These are phyloP conservation scores for Halichoerus grypus DNA, from an alignment of 2,113 vertebrate species.

Conservation along the genomic window DNA sequence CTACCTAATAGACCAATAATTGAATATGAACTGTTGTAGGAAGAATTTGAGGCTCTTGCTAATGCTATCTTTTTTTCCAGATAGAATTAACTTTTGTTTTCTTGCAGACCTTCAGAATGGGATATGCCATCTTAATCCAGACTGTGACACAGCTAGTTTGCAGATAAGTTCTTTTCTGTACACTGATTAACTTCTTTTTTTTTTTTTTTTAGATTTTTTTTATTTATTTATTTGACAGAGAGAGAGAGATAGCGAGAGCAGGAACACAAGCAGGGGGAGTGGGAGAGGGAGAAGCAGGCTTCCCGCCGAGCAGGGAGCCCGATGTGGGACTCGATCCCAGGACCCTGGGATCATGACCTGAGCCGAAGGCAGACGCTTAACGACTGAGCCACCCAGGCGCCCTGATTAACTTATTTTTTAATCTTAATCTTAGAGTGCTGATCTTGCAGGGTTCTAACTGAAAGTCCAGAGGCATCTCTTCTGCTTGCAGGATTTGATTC, in stretches of 20 bases:
- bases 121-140: neutral
- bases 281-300: too few relatives aligned
- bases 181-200: neutral
- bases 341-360: too few relatives aligned
- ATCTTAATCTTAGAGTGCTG: neutral
- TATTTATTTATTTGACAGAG: too few relatives aligned
- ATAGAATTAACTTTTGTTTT: neutral
- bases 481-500: neutral
- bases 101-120: neutral
- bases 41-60: neutral
- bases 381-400: too few relatives aligned
- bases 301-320: too few relatives aligned
- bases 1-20: neutral
- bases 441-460: neutral
- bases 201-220: too few relatives aligned
- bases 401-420: neutral
- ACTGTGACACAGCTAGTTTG: neutral
- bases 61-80: neutral
- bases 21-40: neutral
- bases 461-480: neutral
- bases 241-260: too few relatives aligned
- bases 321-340: too few relatives aligned
- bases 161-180: neutral
- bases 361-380: too few relatives aligned
- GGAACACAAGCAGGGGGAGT: too few relatives aligned